Conservation (phyloP, 2,797 vertebrate genomes). For the Gallinago solitaria region DNA sequence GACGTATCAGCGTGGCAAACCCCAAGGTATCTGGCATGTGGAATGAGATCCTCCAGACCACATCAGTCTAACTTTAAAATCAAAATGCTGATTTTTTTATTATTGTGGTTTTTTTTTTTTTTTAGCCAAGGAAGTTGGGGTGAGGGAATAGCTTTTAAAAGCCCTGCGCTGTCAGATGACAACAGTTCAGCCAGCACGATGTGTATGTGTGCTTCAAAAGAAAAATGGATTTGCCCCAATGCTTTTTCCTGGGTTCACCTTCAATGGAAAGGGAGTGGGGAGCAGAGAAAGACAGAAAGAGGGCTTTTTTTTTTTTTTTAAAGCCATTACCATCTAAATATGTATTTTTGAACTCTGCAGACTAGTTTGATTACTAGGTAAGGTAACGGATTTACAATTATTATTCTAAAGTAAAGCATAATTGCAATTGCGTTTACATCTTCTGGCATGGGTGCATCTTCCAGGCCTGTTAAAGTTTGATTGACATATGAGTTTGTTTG, state of each 20-base stretch:
- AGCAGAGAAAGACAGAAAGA: not conserved
- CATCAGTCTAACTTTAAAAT: not conserved
- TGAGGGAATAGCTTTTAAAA: slow-evolving; percentile 20
- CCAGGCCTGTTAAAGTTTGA: slow-evolving; percentile 63
- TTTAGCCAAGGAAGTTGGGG: not conserved
- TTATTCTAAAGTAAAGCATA: slow-evolving; percentile 69
- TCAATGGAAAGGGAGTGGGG: not conserved
- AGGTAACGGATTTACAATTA: slow-evolving; percentile 63
- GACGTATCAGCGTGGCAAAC: not conserved
- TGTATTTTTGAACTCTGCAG: slow-evolving; percentile 31
- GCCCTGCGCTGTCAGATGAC: not conserved
- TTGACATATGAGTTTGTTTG: slow-evolving; percentile 71
- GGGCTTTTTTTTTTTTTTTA: slow-evolving; percentile 14
- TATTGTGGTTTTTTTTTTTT: no score
- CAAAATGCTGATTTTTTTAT: slow-evolving; percentile 14
- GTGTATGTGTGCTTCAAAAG: not conserved
- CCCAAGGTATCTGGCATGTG: not conserved
- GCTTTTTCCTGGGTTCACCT: slow-evolving; percentile 17
- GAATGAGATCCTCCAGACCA: not conserved
- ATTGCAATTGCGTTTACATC: slow-evolving; percentile 64
- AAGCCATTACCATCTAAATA: slow-evolving; percentile 49
- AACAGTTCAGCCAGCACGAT: slow-evolving; percentile 33
- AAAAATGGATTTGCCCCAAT: slow-evolving; percentile 30
- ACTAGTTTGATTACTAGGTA: slow-evolving; percentile 66
- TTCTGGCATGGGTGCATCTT: slow-evolving; percentile 61